Evolutionary conservation across 1,140 invertebrate species (phyloP).

Genomic region (Probaryconus sp.): DNA sequence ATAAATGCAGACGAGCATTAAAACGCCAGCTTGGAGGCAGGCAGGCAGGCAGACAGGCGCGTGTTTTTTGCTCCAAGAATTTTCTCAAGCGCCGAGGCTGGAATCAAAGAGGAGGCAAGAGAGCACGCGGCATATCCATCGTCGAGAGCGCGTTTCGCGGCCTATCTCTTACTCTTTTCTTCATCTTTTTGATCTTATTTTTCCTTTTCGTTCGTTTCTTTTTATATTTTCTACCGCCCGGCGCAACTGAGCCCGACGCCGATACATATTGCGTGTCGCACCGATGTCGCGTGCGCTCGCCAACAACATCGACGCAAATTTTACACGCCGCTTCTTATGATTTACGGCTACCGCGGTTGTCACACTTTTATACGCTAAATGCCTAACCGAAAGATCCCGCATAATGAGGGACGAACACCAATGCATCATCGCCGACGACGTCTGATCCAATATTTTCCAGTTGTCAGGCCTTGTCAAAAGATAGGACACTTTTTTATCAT

Average conservation of each 20-base stretch:
- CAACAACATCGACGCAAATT: conserved; percentile 6
- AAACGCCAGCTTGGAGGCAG: conserved; percentile 28
- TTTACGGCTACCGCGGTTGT: conserved; percentile 7
- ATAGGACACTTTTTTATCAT: no score
- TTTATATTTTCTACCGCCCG: conserved; percentile 2
- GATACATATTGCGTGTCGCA: conserved; percentile 1
- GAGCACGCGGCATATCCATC: conserved; percentile 39
- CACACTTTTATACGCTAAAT: no score
- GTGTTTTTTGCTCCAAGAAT: conserved; percentile 47
- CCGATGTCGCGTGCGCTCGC: conserved; percentile 8
- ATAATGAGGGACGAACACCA: no score
- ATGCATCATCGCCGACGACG: no score
- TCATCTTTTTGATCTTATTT: no score
- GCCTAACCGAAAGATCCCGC: no score
- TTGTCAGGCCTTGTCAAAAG: no score
- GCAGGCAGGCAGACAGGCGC: conserved; percentile 42
- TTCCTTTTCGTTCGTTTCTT: conserved; percentile 8
- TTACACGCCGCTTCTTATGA: conserved; percentile 19
- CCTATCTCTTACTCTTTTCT: no score
- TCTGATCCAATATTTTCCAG: no score
- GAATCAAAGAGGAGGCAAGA: conserved; percentile 36
- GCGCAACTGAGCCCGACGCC: not conserved
- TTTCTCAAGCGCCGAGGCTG: conserved; percentile 49
- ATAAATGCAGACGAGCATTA: conserved; percentile 56
- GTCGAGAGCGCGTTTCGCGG: conserved; percentile 24